Evolutionary conservation across 2,797 vertebrate species (phyloP).

Genomic region (Notamacropus eugenii): DNA sequence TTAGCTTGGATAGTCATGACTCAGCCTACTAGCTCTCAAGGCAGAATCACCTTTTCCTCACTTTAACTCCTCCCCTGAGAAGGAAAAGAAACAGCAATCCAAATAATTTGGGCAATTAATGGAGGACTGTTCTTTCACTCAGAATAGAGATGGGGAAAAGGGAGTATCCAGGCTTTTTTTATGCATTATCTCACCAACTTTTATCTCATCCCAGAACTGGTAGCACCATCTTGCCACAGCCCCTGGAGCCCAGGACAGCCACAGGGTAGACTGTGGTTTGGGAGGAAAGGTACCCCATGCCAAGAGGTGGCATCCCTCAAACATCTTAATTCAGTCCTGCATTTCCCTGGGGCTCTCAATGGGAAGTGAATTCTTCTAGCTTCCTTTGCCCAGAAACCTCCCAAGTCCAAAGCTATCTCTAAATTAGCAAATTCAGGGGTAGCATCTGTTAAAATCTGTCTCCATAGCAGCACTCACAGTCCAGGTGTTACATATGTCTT

Average conservation of each 20-base stretch:
- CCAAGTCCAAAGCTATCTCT: background rate
- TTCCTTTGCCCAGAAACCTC: background rate
- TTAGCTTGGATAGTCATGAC: background rate
- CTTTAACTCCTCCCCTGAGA: background rate
- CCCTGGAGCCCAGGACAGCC: fast-evolving
- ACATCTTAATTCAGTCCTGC: background rate
- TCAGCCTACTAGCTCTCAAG: background rate
- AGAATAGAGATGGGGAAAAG: background rate
- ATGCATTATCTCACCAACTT: background rate
- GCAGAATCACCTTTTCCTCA: background rate
- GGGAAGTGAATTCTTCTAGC: background rate
- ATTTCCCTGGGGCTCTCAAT: background rate
- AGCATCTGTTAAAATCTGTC: background rate
- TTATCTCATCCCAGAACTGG: background rate
- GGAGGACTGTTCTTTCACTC: background rate
- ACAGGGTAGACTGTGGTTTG: background rate
- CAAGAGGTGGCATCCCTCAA: background rate
- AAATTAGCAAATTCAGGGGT: background rate
- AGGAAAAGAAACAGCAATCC: background rate
- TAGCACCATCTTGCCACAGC: background rate
- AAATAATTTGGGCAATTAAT: background rate
- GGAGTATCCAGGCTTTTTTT: background rate
- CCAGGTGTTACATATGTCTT: background rate
- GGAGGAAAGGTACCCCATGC: background rate
- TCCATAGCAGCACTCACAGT: background rate